Evolutionary conservation across 2,888 invertebrate genomes (phyloP), one percentile per base, ranked within the genome.

Genomic region (Pterobdella sp.): DNA sequence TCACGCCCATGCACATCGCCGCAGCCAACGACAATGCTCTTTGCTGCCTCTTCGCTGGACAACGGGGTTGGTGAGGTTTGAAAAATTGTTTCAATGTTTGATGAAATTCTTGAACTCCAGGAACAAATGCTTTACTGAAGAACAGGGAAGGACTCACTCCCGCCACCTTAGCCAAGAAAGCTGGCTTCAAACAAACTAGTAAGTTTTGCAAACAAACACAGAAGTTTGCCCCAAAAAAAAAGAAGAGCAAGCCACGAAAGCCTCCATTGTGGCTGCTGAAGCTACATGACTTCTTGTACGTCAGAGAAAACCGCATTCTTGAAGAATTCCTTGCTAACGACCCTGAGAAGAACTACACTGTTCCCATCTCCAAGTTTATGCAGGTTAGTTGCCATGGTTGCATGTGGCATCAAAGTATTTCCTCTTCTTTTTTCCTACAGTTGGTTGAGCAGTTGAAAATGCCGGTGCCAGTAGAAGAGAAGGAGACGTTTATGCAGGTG

Each of bases 121-220:
- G 84, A 42, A 82, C 83, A 77, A 84, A 84, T 77, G 82, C 84
- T n/a, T 84, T 84, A 77, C 78, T 80, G 49, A 84, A 84, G 77
- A 83, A 84, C 75, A 79, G 79, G 73, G 82, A 83, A 70, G 84
- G 84, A 1, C 75, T 80, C 42, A 79, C 79, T 26, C 81, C 83
- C 14, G 80, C 79, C 75, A 71, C 76, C 2, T 76, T 84, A 32
- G 84, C 84, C 18, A 84, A 84, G 77, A 83, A 82, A 36, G 78
- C 77, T 69, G 82, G 81, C 2, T 79, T 81, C 75, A 84, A 84
- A 76, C 83, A 81, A 37, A 81, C 82, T 1, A 76, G 79, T 26
- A 83, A 83, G 76, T 84, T 84, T 76, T 79, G 81, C 49, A 75
- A 81, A 49, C 84, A 84, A 77, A 83, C 80, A 14, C 84, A 84